Conservation (phyloP, 1,140 invertebrate species). For the Trachymyrmex cornetzi region DNA sequence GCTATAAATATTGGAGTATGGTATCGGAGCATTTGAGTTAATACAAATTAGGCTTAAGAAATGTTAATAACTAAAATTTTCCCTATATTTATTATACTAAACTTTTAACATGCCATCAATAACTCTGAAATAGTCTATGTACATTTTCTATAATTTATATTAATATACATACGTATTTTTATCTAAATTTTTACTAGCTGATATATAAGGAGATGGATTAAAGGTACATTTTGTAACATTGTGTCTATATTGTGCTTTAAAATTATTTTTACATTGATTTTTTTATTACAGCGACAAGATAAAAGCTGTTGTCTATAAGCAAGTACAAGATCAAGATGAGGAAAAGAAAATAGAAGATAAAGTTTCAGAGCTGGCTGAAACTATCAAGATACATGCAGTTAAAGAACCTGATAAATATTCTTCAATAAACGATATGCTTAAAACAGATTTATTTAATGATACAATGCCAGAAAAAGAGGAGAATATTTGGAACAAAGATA, state of each 20-base stretch:
- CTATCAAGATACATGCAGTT: not conserved
- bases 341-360: not conserved
- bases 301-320: slow-evolving; percentile 18
- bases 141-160: slow-evolving; percentile 9
- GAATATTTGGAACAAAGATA: slow-evolving; percentile 64
- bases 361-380: not conserved
- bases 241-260: not conserved
- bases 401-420: not conserved
- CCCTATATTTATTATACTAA: not conserved
- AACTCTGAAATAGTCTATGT: slow-evolving; percentile 5
- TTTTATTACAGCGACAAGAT: slow-evolving; percentile 26
- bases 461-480: slow-evolving; percentile 18
- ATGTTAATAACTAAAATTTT: not conserved
- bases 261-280: slow-evolving; percentile 32
- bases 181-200: slow-evolving; percentile 20
- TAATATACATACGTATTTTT: slow-evolving; percentile 19
- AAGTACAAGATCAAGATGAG: not conserved
- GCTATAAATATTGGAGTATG: not conserved
- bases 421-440: not conserved
- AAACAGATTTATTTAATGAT: not conserved
- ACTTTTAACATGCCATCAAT: not conserved
- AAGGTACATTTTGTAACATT: slow-evolving; percentile 2
- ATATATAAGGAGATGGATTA: not conserved
- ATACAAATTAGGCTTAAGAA: not conserved
- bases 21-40: too few species aligned